Percentiles rank a stretch among this genome's conserved stretches.
phyloP scores from a whole-genome alignment of 2,113 vertebrate genomes.

The Pseudorectes ferrugineus region DNA sequence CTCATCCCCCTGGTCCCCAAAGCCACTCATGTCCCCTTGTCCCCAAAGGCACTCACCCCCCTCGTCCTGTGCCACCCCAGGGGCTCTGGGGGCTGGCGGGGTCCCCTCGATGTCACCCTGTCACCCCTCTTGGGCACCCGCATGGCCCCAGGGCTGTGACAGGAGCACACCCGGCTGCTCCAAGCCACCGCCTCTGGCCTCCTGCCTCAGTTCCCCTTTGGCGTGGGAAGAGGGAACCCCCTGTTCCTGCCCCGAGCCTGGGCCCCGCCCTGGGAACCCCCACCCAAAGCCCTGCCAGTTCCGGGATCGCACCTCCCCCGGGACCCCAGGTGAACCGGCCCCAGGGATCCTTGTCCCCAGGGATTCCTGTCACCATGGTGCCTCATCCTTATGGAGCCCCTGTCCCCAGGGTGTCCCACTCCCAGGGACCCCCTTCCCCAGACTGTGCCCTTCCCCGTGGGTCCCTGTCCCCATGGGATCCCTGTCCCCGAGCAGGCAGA shows the following conservation, averaged over 20 bases:
- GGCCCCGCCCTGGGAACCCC: neutral
- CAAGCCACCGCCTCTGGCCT: accelerated
- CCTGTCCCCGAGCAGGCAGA: neutral
- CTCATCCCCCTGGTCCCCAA: neutral
- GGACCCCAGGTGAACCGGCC: accelerated
- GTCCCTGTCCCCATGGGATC: neutral
- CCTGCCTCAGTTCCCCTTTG: neutral
- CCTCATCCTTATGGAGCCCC: accelerated
- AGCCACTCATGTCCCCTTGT: neutral
- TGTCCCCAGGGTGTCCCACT: neutral
- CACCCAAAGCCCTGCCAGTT: neutral
- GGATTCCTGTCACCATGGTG: accelerated
- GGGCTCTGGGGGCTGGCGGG: neutral
- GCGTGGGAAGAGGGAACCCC: neutral
- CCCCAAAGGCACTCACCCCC: neutral
- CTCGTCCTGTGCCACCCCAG: neutral
- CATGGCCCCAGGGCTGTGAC: accelerated
- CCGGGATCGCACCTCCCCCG: neutral
- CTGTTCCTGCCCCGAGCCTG: neutral
- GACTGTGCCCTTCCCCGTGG: neutral
- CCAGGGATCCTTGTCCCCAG: neutral
- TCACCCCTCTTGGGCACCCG: neutral
- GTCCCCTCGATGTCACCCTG: neutral
- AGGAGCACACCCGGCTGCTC: neutral
- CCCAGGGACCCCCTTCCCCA: neutral